Evolutionary conservation across 2,888 invertebrate genomes (phyloP), one percentile per base, ranked within the genome.

Genomic region (Euplagia quadripunctaria): DNA sequence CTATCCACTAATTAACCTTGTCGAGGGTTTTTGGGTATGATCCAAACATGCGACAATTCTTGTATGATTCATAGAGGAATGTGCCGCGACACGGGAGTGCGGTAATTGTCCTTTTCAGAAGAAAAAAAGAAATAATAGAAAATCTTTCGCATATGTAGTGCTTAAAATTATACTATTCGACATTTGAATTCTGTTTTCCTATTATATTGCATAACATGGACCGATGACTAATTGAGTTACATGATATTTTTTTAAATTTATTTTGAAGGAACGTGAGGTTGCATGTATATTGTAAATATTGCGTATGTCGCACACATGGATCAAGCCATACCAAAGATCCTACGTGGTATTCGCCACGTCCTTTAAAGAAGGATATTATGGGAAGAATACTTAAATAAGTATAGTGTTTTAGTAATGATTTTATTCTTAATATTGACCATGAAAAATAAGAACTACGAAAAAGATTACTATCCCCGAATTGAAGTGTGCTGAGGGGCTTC

Each of bases 251-350:
- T 43, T 42, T 55, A 68, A n/a, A 63, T 63, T n/a, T n/a, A 17
- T 11, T 51, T 42, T 42, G n/a, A 42, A 61, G 12, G 46, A 68
- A 46, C 68, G 58, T 68, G 68, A 55, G 20, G 58, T n/a, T n/a
- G 12, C 58, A 6, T 12, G 20, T 58, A n/a, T n/a, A 8, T 4
- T 61, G 12, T 52, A 17, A n/a, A 52, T 6, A 17, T 12, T 11
- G 11, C 58, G 20, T 61, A 61, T 31, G 51, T 64, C 16, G 11
- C 43, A 9, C 43, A 46, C 4, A 4, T 9, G 43, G 1, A 46
- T 0, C 43, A 46, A 46, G 43, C 5, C 20, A 46, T 31, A 46
- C 31, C 42, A 51, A 58, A 14, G 42, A n/a, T 2, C 17, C 51
- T 42, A 68, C 68, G 68, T 9, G 68, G 68, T 16, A 5, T 46